Evolutionary conservation across 2,888 invertebrate species (phyloP).

Genomic region (Ichneumoninae sp.): DNA sequence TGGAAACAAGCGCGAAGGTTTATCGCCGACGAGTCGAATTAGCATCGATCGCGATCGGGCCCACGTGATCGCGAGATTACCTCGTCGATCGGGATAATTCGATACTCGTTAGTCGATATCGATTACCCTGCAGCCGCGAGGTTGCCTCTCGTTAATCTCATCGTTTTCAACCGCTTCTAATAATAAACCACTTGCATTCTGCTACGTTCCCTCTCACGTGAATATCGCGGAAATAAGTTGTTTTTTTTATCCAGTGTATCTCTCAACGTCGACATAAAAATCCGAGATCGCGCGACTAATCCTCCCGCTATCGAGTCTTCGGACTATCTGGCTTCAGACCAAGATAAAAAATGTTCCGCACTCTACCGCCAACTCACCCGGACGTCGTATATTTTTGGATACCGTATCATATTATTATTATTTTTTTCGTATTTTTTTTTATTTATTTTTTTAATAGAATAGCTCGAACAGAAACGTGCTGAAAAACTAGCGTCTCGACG

Average conservation of each 20-base stretch:
- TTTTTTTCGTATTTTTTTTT: no score
- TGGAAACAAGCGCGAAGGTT: constrained; percentile 10
- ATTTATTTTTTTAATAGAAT: no score
- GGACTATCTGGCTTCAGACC: not conserved
- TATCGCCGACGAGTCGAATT: constrained; percentile 29
- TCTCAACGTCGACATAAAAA: no score
- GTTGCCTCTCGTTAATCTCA: constrained; percentile 34
- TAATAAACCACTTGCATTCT: constrained; percentile 28
- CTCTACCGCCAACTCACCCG: no score
- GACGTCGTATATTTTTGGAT: not conserved
- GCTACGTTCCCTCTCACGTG: not conserved
- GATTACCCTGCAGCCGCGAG: constrained; percentile 53
- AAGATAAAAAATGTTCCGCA: not conserved
- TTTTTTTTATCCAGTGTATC: not conserved
- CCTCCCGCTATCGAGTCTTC: no score
- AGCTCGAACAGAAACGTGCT: no score
- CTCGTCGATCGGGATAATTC: constrained; percentile 52
- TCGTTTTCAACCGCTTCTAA: constrained; percentile 31
- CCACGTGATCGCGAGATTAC: constrained; percentile 27
- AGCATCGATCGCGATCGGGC: constrained; percentile 32
- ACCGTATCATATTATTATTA: no score
- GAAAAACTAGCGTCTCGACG: constrained; percentile 3
- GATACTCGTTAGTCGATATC: constrained; percentile 37
- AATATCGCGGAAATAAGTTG: not conserved
- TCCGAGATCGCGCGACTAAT: no score